Base-by-base conservation (phyloP, 2,113 vertebrate genomes). In the Meleagris gallopavo region DNA sequence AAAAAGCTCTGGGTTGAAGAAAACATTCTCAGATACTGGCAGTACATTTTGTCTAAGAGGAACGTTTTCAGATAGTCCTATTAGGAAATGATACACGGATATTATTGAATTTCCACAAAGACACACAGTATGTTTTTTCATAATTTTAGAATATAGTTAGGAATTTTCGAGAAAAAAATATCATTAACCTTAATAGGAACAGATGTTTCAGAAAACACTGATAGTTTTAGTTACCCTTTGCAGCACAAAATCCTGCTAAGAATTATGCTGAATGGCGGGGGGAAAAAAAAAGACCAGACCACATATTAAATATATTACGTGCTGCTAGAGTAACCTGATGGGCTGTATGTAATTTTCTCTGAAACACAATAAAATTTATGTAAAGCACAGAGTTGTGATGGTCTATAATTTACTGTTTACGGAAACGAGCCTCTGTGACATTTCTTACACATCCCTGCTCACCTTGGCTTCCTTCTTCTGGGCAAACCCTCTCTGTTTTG, bases 311-410 rank as follows among this genome's bases (percentile, higher is more conserved):
- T 13, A 20, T 73, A 61, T 32, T n/a, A 34, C n/a, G 32, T 76
- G 66, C 76, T 89, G 52, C 58, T 97, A 86, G 74, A 95, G 81
- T 86, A 75, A 78, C 48, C 73, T 88, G 36, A 83, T 45, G 62
- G 87, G 88, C n/a, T 93, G 90, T 93, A 92, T 43, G 50, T 52
- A 76, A 18, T 82, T 91, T 90, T 75, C 73, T 88, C 54, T 29
- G 61, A 78, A 92, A 93, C 57, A 86, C 69, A 96, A 94, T 97
- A 97, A 97, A 97, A 83, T 69, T 8, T 58, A 57, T 48, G n/a
- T 94, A 70, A 95, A 95, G 83, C 40, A 74, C 9, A 16, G 65
- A 83, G 29, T 50, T 77, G 67, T 75, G 75, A 50, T 73, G 71
- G 76, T 41, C 76, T 64, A 1, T 83, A 34, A 74, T 71, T 95